Conservation (phyloP, 2,113 vertebrate species). For the Catharus fuscescens region DNA sequence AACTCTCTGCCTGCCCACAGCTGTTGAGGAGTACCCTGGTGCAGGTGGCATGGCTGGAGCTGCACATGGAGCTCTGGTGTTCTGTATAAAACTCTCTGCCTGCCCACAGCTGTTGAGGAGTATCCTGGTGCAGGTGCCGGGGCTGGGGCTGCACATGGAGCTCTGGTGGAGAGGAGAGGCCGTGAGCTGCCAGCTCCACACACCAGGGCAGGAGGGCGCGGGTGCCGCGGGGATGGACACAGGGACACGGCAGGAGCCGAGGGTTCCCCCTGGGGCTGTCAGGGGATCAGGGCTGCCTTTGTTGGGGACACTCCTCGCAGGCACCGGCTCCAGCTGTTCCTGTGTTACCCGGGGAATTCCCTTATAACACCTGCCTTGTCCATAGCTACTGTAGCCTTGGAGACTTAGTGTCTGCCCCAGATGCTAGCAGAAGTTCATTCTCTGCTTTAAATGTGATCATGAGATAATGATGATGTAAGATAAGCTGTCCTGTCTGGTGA, state of each 20-base stretch:
- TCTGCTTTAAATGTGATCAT: neutral
- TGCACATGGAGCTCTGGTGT: neutral
- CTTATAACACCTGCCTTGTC: rapidly evolving
- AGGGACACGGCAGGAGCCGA: neutral
- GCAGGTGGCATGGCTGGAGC: no score
- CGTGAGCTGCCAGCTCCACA: rapidly evolving
- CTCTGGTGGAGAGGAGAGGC: neutral
- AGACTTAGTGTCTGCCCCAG: neutral
- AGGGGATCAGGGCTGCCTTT: neutral
- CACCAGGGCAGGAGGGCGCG: rapidly evolving
- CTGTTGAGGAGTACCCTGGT: no score
- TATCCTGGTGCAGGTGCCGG: neutral
- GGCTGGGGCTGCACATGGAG: rapidly evolving
- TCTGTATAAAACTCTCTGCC: neutral
- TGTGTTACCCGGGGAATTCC: neutral
- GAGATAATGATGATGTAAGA: neutral
- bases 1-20: no score
- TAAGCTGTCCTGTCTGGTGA: neutral
- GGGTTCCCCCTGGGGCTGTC: no score
- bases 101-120: neutral
- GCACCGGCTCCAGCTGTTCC: neutral
- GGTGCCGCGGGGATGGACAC: neutral
- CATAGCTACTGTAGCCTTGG: neutral
- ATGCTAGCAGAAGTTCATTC: neutral
- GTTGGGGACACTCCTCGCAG: rapidly evolving